These are phyloP conservation scores for Cynodonichthys magdalenae DNA, from an alignment of 2,797 vertebrate genomes.

Conservation along the genomic window DNA sequence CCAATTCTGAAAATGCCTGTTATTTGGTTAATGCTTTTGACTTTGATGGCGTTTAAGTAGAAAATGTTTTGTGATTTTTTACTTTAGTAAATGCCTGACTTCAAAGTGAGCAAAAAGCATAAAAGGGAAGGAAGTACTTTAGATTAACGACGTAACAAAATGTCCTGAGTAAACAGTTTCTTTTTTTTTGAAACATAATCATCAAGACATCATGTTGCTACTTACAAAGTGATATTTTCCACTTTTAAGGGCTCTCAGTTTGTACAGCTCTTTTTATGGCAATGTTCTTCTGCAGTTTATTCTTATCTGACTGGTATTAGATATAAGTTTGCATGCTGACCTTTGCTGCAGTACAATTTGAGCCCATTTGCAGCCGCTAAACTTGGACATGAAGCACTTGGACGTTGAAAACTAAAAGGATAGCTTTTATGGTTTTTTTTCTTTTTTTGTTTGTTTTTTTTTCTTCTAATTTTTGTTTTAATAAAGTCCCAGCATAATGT, in stretches of 20 bases:
- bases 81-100: neutral
- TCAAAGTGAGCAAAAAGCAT: neutral
- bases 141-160: neutral
- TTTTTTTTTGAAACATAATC: too few species aligned
- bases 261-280: too few species aligned
- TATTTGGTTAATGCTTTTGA: neutral
- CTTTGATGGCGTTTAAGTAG: neutral
- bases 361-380: too few species aligned
- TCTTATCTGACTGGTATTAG: too few species aligned
- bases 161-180: neutral
- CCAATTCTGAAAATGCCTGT: neutral
- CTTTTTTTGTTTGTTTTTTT: neutral
- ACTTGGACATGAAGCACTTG: neutral
- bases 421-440: too few species aligned
- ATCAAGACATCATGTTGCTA: neutral
- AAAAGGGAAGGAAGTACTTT: neutral
- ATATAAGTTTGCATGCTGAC: too few species aligned
- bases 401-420: conserved; percentile 30
- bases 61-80: conserved; percentile 2
- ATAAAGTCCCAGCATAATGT: conserved; percentile 9
- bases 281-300: too few species aligned
- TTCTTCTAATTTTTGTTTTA: neutral
- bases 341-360: too few species aligned
- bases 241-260: neutral
- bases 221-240: neutral